Evolutionary conservation across 1,140 invertebrate species (phyloP), one percentile per base, ranked within the genome.

Genomic region (Tenebrio molitor): DNA sequence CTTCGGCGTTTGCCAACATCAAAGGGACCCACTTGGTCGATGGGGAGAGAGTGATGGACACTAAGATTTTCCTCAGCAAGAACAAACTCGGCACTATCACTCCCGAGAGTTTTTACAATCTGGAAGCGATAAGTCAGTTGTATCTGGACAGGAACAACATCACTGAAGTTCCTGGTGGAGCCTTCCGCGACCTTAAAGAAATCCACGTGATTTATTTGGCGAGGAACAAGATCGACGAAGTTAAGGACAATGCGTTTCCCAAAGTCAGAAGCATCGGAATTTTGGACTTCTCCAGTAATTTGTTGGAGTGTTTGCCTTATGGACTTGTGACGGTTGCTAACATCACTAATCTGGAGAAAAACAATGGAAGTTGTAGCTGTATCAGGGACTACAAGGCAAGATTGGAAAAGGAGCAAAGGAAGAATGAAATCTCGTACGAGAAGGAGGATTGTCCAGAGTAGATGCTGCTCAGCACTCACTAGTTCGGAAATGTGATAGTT

Each of bases 1-100:
- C 29, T 15, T 21, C 69, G 1, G 78, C 81, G 0, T 82, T 83
- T 21, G 41, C 39, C 10, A 65, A 62, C 25, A 72, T 73, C 0
- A 44, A 76, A 16, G 25, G 12, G 2, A 62, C 12, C 12, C 53
- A 34, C 16, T 14, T 64, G 2, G 16, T 34, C 34, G 64, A 36
- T 44, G 70, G 5, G 69, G 68, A 0, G 73, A n/a, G 5, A 50
- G 17, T 68, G 23, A 12, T 50, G 15, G 4, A 42, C 14, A 42
- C 77, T 0, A 80, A 77, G 21, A 78, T 83, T 34, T 80, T 69
- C 58, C 69, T 83, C 7, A 79, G 77, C 50, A 80, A 79, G 63
- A 83, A 83, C 46, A 53, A 33, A 12, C n/a, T 68, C 8, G 14
- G 65, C 8, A 14, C n/a, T 14, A n/a, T 14, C 6, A 36, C 12